Evolutionary conservation across 30 jellyfish, hydroid and myxozoan genomes (phyloP).

Genomic region (Aurelia aurita): DNA sequence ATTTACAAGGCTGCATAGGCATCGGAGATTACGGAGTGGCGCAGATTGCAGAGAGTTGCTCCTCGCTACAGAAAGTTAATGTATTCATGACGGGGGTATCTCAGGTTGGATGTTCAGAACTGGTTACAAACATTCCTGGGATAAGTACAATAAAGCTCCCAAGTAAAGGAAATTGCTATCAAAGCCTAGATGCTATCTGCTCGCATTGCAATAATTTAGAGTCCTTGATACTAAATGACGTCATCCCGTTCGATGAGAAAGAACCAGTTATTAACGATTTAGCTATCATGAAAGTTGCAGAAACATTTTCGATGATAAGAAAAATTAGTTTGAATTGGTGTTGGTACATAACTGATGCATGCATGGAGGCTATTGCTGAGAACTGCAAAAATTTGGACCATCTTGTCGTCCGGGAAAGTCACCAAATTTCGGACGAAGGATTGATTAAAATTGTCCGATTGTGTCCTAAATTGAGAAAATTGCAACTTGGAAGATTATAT

Average conservation of each 20-base stretch:
- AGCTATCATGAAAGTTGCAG: constrained; percentile 2
- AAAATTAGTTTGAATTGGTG: constrained; percentile 56
- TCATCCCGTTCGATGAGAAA: constrained; percentile 31
- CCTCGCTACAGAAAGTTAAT: constrained; percentile 12
- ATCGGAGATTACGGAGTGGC: constrained; percentile 48
- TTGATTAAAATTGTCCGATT: constrained; percentile 1
- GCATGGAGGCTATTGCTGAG: constrained; percentile 32
- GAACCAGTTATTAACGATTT: constrained; percentile 39
- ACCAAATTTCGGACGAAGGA: constrained; percentile 47
- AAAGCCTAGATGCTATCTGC: constrained; percentile 16
- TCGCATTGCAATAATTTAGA: constrained; percentile 8
- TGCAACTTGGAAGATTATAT: constrained; percentile 50
- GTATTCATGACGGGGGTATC: constrained; percentile 54
- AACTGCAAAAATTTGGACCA: constrained; percentile 49
- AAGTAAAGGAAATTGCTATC: constrained; percentile 47
- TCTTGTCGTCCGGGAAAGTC: constrained; percentile 40
- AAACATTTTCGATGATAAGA: constrained; percentile 2
- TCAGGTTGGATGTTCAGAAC: constrained; percentile 42
- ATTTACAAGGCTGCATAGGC: constrained; percentile 58
- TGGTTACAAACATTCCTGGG: not conserved
- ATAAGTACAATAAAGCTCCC: constrained; percentile 39
- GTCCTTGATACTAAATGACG: constrained; percentile 21
- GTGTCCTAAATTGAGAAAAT: constrained; percentile 38
- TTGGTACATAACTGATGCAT: constrained; percentile 51
- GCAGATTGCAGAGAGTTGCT: constrained; percentile 40